phyloP scores from a whole-genome alignment of 1,140 invertebrate species.

The Ruditapes philippinarum region DNA sequence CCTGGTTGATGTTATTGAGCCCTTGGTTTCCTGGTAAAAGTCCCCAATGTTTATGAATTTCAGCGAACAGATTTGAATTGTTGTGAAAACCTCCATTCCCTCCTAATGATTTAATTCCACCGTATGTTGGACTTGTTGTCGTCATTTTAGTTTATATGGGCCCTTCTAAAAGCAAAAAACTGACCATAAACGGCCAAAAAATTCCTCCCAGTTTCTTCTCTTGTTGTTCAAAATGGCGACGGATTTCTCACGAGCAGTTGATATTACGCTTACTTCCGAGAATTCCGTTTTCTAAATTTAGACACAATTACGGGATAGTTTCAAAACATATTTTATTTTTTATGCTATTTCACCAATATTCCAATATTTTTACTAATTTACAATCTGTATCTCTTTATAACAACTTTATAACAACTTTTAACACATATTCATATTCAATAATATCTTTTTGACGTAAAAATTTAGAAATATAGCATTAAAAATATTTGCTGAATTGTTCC shows the following conservation, averaged over 20 bases:
- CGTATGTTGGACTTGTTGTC: conserved; percentile 45
- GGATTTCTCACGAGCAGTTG: neutral
- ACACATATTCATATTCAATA: too few species aligned
- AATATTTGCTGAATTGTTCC: neutral
- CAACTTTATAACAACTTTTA: too few species aligned
- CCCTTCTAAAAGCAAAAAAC: neutral
- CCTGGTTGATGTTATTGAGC: conserved; percentile 78
- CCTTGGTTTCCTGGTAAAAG: conserved; percentile 78
- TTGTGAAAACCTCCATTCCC: conserved; percentile 61
- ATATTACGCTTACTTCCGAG: neutral
- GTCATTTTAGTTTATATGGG: conserved; percentile 27
- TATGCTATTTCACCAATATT: too few species aligned
- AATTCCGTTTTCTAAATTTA: conserved; percentile 11
- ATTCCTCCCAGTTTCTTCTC: neutral
- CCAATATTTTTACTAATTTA: too few species aligned
- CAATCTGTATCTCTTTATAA: too few species aligned
- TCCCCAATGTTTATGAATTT: conserved; percentile 81
- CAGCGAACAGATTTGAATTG: conserved; percentile 77
- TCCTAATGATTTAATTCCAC: conserved; percentile 27
- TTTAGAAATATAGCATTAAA: too few species aligned
- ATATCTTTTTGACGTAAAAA: too few species aligned
- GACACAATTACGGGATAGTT: neutral
- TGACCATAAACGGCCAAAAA: conserved; percentile 7
- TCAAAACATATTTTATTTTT: too few species aligned
- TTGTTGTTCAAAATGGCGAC: conserved; percentile 44